Evolutionary conservation across 2,888 invertebrate species (phyloP).

Genomic region (Drosophila anomalipes): DNA sequence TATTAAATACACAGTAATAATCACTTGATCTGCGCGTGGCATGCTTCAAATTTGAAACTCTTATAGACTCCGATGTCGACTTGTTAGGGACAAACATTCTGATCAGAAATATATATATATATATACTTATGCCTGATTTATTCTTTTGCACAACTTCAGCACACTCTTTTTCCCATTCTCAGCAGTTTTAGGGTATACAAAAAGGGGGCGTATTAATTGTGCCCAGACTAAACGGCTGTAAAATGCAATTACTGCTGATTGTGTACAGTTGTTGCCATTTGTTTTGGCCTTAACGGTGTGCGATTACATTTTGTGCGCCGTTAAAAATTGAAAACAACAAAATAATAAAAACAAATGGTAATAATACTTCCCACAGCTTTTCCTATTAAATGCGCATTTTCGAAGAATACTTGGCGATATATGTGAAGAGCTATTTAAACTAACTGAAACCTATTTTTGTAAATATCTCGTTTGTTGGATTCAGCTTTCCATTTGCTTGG

Average conservation of each 20-base stretch:
- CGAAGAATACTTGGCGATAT: background rate
- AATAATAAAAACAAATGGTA: background rate
- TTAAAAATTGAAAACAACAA: background rate
- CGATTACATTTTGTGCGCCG: slow-evolving; percentile 32
- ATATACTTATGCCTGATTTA: background rate
- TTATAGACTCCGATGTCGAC: background rate
- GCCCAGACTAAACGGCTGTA: slow-evolving; percentile 71
- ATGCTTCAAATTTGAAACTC: background rate
- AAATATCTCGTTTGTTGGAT: slow-evolving; percentile 33
- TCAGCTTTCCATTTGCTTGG: slow-evolving; percentile 46
- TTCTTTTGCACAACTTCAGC: background rate
- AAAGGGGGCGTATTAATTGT: slow-evolving; percentile 43
- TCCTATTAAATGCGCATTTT: background rate
- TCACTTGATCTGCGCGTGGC: background rate
- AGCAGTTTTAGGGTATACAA: background rate
- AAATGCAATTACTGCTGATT: slow-evolving; percentile 68
- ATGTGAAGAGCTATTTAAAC: background rate
- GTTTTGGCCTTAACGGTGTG: slow-evolving; percentile 7
- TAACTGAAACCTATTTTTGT: background rate
- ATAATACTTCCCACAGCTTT: background rate
- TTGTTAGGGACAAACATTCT: background rate
- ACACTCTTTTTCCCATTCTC: background rate
- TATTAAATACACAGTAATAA: background rate
- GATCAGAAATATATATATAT: background rate
- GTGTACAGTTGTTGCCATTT: slow-evolving; percentile 37